A percentile compares a stretch with the other conserved stretches of the same genome.
phyloP scores from a whole-genome alignment of 1,140 invertebrate genomes.

The Pogonomyrmex californicus region DNA sequence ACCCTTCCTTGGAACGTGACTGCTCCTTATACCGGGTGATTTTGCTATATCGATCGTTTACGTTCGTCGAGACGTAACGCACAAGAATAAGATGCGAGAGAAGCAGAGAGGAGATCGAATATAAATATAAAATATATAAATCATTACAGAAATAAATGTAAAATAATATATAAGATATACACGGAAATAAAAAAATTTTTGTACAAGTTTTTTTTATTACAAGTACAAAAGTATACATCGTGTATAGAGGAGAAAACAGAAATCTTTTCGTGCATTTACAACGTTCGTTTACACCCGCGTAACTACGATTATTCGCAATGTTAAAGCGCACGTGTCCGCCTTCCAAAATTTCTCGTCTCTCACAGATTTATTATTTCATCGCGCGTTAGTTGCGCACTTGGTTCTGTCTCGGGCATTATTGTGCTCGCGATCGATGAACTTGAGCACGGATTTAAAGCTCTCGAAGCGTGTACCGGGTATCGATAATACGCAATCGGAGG shows the following conservation, averaged over 20 bases:
- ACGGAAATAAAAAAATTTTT: background rate
- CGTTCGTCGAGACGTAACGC: background rate
- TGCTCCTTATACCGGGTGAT: slow-evolving; percentile 44
- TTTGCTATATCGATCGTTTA: slow-evolving; percentile 49
- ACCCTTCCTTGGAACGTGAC: slow-evolving; percentile 48
- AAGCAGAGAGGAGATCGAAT: background rate
- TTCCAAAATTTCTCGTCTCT: slow-evolving; percentile 8
- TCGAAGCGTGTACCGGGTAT: slow-evolving; percentile 40
- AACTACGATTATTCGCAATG: background rate
- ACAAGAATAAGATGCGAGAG: background rate
- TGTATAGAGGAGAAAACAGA: too few relatives aligned
- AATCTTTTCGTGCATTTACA: background rate
- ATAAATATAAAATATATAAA: background rate
- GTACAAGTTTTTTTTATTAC: background rate
- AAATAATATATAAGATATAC: background rate
- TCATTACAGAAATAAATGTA: background rate
- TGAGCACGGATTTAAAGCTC: slow-evolving; percentile 60
- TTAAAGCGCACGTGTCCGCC: background rate
- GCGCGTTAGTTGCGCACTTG: slow-evolving; percentile 21
- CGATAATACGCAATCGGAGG: slow-evolving; percentile 53
- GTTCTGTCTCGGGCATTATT: slow-evolving; percentile 37
- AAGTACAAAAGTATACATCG: background rate
- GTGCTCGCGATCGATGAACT: slow-evolving; percentile 42
- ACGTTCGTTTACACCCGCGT: background rate
- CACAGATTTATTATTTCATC: slow-evolving; percentile 9